These are phyloP conservation scores for Xyrauchen texanus DNA, from an alignment of 2,113 vertebrate genomes.

Conservation along the genomic window DNA sequence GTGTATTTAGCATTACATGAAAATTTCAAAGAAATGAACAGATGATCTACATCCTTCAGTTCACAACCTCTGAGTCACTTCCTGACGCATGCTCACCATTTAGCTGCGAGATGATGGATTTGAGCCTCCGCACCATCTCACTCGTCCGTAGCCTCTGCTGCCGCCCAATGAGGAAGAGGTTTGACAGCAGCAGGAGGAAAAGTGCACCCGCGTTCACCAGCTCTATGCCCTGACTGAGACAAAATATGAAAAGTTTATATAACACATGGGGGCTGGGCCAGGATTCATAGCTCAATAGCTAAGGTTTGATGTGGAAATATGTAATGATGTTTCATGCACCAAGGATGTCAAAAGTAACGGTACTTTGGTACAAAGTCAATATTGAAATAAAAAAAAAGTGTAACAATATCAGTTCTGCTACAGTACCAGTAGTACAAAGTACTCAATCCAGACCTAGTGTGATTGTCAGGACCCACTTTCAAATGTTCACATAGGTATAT, in stretches of 20 bases:
- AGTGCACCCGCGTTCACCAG: conserved; percentile 86
- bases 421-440: too few species aligned
- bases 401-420: too few species aligned
- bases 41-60: not conserved
- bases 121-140: conserved; percentile 88
- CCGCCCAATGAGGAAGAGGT: conserved; percentile 85
- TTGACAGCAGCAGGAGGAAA: conserved; percentile 85
- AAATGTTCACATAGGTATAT: too few species aligned
- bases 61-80: too few species aligned
- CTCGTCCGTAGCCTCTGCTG: conserved; percentile 85
- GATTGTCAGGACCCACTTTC: too few species aligned
- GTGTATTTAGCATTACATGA: not conserved
- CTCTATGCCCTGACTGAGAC: conserved; percentile 85
- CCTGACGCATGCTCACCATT: conserved; percentile 75
- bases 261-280: too few species aligned
- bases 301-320: not conserved
- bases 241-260: conserved; percentile 15
- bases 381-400: too few species aligned
- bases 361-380: too few species aligned
- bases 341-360: too few species aligned
- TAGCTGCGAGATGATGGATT: conserved; percentile 84
- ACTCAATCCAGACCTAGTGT: too few species aligned
- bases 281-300: too few species aligned
- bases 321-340: too few species aligned
- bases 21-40: not conserved